Base-by-base conservation (phyloP, 2,888 invertebrate species). In the Blastobasis adustella region DNA sequence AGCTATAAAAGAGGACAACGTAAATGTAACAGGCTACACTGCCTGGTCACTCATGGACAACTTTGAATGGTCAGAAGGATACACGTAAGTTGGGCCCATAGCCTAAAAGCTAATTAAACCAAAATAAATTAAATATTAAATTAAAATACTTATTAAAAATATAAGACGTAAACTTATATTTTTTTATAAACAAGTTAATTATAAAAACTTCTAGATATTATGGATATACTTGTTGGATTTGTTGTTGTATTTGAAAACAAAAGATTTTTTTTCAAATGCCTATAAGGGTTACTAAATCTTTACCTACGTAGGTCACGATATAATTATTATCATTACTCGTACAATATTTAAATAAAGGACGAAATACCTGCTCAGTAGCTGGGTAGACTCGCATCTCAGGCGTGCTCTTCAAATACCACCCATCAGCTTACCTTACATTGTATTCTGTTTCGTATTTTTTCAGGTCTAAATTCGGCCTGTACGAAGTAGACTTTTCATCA, bases 41-140 rank as follows among this genome's bases (percentile, higher is more conserved):
- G 90, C 90, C 37, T 94, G 94, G 94, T 91, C 92, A 50, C 73
- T 95, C 38, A 90, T 94, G 86, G 95, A 95, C 67, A 93, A 93
- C 67, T 93, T 92, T 72, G 94, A 95, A 73, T 95, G 94, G 94
- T 74, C 78, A 37, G 81, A 82, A 45, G 94, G 94, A 49, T 94
- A 91, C 72, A 87, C 84, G 89, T 91, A 77, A 89, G 89, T 58
- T 5, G 8, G n/a, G n/a, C n/a, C n/a, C n/a, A n/a, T n/a, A n/a
- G n/a, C n/a, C n/a, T n/a, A n/a, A n/a, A n/a, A n/a, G n/a, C n/a
- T n/a, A n/a, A n/a, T n/a, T n/a, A n/a, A n/a, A n/a, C n/a, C n/a
- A n/a, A n/a, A n/a, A n/a, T n/a, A n/a, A 39, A 44, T 45, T n/a
- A n/a, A n/a, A n/a, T n/a, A n/a, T n/a, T n/a, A n/a, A n/a, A n/a